Conservation (phyloP, 2,888 invertebrate species). For the Athripsodes cinereus region DNA sequence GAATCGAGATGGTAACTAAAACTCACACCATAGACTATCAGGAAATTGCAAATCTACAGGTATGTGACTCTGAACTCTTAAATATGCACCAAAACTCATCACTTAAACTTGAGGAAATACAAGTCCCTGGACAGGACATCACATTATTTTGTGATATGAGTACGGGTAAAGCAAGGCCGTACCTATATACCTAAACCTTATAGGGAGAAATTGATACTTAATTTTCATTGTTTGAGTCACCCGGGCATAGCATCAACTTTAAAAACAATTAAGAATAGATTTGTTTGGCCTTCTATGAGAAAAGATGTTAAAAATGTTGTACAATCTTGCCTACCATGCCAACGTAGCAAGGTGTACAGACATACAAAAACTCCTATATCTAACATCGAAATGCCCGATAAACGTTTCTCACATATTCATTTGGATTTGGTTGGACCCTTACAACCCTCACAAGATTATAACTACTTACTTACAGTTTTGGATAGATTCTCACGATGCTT, state of each 20-base stretch:
- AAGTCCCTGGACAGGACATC: neutral
- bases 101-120: neutral
- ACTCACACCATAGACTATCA: neutral
- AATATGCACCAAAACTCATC: neutral
- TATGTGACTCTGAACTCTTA: neutral
- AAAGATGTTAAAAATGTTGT: conserved; percentile 30
- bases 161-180: neutral
- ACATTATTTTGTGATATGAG: neutral
- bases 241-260: conserved; percentile 26
- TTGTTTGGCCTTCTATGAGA: conserved; percentile 32
- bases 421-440: conserved; percentile 30
- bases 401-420: conserved; percentile 30
- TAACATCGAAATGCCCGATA: conserved; percentile 23
- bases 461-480: conserved; percentile 29
- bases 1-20: conserved; percentile 16
- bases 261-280: conserved; percentile 29
- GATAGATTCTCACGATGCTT: conserved; percentile 36
- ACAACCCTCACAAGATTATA: neutral
- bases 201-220: conserved; percentile 20
- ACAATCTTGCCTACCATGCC: conserved; percentile 30
- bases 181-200: neutral
- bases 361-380: conserved; percentile 28
- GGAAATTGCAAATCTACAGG: neutral
- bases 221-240: conserved; percentile 27
- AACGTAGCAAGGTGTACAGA: conserved; percentile 29